Conservation (phyloP, 2,113 vertebrate genomes). For the Aspidoscelis tigris region DNA sequence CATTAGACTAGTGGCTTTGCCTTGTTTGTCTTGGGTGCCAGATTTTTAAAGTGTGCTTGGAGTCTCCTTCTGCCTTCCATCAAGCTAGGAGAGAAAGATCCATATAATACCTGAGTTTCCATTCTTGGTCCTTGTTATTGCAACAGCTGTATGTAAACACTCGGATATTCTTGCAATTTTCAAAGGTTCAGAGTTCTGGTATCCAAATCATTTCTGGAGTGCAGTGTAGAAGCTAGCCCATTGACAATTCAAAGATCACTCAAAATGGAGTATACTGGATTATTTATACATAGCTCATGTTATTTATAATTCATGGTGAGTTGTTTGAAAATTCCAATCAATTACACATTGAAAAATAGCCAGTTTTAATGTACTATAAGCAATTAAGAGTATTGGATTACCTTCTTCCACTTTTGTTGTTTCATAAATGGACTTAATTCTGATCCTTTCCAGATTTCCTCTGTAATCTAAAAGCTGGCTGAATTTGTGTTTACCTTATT, state of each 20-base stretch:
- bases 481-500: background rate
- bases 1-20: no score
- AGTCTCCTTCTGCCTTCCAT: background rate
- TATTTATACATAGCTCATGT: slow-evolving; percentile 16
- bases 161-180: background rate
- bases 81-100: background rate
- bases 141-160: background rate
- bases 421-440: background rate
- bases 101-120: background rate
- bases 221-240: background rate
- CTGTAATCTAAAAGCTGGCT: background rate
- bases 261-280: background rate
- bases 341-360: slow-evolving; percentile 6
- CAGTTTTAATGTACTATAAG: background rate
- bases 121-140: background rate
- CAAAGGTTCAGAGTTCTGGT: background rate
- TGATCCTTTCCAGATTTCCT: background rate
- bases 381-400: background rate
- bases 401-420: background rate
- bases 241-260: background rate
- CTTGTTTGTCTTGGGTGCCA: no score
- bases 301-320: slow-evolving; percentile 24
- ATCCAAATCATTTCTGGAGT: background rate
- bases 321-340: slow-evolving; percentile 5
- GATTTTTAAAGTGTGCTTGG: no score